These are phyloP conservation scores for Lissonota sp. DNA, from an alignment of 2,888 invertebrate species.

Conservation along the genomic window DNA sequence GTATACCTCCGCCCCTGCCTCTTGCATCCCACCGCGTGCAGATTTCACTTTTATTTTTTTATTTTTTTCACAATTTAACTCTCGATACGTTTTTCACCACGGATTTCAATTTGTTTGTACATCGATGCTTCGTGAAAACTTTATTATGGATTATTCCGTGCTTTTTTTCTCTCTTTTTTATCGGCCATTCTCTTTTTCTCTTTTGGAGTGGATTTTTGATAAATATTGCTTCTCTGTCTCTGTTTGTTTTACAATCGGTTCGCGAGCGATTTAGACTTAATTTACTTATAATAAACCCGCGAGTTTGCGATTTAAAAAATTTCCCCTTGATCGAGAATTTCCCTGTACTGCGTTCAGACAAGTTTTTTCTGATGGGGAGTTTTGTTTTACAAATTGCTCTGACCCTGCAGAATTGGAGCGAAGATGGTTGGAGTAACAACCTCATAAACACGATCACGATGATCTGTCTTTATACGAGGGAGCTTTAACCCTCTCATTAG, in stretches of 20 bases:
- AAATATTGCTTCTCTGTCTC: too few relatives aligned
- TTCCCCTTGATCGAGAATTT: too few relatives aligned
- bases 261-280: too few relatives aligned
- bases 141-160: slow-evolving; percentile 1
- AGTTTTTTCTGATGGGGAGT: slow-evolving; percentile 3
- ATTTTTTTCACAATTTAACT: slow-evolving; percentile 50
- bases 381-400: too few relatives aligned
- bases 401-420: too few relatives aligned
- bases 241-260: too few relatives aligned
- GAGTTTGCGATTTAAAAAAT: too few relatives aligned
- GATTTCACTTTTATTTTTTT: slow-evolving; percentile 45
- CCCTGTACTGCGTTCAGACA: not conserved
- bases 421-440: slow-evolving; percentile 49
- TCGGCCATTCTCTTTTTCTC: not conserved
- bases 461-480: slow-evolving; percentile 68
- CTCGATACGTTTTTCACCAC: slow-evolving; percentile 23
- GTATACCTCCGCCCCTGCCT: slow-evolving; percentile 32
- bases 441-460: slow-evolving; percentile 71
- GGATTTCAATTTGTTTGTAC: slow-evolving; percentile 21
- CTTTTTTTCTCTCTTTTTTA: slow-evolving; percentile 16
- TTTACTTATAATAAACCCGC: too few relatives aligned
- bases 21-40: not conserved
- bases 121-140: not conserved
- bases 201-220: not conserved
- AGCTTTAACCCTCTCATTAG: slow-evolving; percentile 72